phyloP scores from a whole-genome alignment of 2,888 invertebrate species.

The Thera obeliscata region DNA sequence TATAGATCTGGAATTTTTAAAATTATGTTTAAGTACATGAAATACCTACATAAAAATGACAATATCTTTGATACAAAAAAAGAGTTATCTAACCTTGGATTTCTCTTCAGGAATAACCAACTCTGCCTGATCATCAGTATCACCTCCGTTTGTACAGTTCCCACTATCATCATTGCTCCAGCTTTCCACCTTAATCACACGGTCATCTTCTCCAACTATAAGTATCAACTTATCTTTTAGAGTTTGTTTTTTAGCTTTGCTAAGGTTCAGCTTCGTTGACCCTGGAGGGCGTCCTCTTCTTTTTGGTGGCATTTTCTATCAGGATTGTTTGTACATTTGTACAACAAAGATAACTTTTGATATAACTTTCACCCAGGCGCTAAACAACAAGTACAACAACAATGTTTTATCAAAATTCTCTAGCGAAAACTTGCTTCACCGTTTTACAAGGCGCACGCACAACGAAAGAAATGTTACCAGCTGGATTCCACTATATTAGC shows the following conservation, averaged over 20 bases:
- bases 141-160: slow-evolving; percentile 31
- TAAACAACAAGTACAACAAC: slow-evolving; percentile 25
- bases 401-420: slow-evolving; percentile 26
- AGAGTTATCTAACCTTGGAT: slow-evolving; percentile 17
- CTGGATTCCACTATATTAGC: neutral
- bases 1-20: slow-evolving; percentile 41
- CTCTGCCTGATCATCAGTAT: slow-evolving; percentile 28
- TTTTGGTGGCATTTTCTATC: slow-evolving; percentile 65
- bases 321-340: slow-evolving; percentile 34
- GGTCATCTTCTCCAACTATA: slow-evolving; percentile 19
- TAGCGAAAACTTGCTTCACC: slow-evolving; percentile 40
- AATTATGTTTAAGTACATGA: neutral
- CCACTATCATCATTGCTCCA: slow-evolving; percentile 30
- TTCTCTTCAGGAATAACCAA: slow-evolving; percentile 15
- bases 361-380: slow-evolving; percentile 81
- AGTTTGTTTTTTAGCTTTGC: slow-evolving; percentile 36
- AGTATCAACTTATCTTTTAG: slow-evolving; percentile 20
- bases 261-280: slow-evolving; percentile 53
- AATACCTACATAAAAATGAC: neutral
- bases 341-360: slow-evolving; percentile 56
- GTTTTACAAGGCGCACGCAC: slow-evolving; percentile 42
- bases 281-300: slow-evolving; percentile 61
- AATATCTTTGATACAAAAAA: neutral
- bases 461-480: slow-evolving; percentile 16
- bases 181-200: slow-evolving; percentile 22